A percentile compares a stretch with the other conserved stretches of the same genome.
Evolutionary conservation across 2,113 vertebrate genomes (phyloP).

Genomic region (Mungos mungo): DNA sequence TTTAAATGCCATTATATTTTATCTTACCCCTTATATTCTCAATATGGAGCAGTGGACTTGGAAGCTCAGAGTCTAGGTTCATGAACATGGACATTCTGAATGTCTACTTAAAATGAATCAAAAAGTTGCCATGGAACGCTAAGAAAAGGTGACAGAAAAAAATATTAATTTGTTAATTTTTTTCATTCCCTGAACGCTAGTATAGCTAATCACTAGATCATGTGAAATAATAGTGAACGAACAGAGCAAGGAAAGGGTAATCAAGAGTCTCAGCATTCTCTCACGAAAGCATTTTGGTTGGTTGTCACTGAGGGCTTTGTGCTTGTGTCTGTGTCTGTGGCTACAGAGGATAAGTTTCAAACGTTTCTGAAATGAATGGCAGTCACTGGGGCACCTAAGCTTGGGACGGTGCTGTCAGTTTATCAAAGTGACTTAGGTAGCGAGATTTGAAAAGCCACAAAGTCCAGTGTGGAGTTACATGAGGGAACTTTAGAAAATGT

Average conservation of each 20-base stretch:
- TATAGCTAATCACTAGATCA: background rate
- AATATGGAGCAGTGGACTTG: background rate
- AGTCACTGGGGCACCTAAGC: background rate
- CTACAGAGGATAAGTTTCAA: background rate
- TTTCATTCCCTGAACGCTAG: background rate
- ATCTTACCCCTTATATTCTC: background rate
- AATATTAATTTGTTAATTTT: background rate
- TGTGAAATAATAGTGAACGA: background rate
- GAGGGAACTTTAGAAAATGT: background rate
- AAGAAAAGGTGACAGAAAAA: background rate
- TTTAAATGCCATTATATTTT: background rate
- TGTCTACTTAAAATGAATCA: background rate
- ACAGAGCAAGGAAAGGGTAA: background rate
- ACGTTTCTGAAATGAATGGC: background rate
- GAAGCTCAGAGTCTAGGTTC: background rate
- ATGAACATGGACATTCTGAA: background rate
- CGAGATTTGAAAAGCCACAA: background rate
- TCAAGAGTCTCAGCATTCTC: background rate
- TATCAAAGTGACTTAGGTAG: background rate
- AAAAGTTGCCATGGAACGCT: background rate
- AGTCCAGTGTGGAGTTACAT: background rate
- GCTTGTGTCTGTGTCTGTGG: background rate
- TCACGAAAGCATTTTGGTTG: background rate
- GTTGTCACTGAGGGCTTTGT: background rate
- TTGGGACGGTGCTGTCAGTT: background rate